A percentile compares a stretch with the other conserved stretches of the same genome.
Conservation (phyloP, 2,797 vertebrate genomes). For the Taenioides sp. region DNA sequence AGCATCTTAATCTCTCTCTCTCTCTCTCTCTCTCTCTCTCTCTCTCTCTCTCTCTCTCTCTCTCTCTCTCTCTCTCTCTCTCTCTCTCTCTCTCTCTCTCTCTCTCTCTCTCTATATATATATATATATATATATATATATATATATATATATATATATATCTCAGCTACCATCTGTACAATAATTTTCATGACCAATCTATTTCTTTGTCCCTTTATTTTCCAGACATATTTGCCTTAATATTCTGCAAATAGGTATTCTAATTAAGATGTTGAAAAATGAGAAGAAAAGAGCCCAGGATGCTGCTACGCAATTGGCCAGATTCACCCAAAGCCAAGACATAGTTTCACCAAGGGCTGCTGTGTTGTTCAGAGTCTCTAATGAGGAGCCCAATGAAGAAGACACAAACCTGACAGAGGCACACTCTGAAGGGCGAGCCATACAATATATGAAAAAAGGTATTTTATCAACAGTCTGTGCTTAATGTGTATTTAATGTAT, state of each 20-base stretch:
- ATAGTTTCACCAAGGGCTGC: conserved; percentile 32
- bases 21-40: neutral
- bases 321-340: conserved; percentile 25
- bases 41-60: too few species aligned
- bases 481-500: neutral
- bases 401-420: conserved; percentile 32
- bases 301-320: conserved; percentile 56
- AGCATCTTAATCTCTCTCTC: neutral
- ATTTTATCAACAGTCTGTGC: conserved; percentile 11
- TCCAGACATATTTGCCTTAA: conserved; percentile 67
- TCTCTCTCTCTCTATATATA: too few species aligned
- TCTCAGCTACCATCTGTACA: neutral
- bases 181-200: neutral
- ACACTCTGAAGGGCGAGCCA: conserved; percentile 21
- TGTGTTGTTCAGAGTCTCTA: conserved; percentile 14
- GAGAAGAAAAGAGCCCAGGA: conserved; percentile 84
- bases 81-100: too few species aligned
- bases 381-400: conserved; percentile 28
- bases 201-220: neutral
- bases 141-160: neutral
- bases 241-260: conserved; percentile 77
- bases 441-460: conserved; percentile 78
- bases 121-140: too few species aligned
- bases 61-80: too few species aligned
- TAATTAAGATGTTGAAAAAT: conserved; percentile 89